phyloP scores from a whole-genome alignment of 2,113 vertebrate species.

The Corythoichthys haematopterus region DNA sequence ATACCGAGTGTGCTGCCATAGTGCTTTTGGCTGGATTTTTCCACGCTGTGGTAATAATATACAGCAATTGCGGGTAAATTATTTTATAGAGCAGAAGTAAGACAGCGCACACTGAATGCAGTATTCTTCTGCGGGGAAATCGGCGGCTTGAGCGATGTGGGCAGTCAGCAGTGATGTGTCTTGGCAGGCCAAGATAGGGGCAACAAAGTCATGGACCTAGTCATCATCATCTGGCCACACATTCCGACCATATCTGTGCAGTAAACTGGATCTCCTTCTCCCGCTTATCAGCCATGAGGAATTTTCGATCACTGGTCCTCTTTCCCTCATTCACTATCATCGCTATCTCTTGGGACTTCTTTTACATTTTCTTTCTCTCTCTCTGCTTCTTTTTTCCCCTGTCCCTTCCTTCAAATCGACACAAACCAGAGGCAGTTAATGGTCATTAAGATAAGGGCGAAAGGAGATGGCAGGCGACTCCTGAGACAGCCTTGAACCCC shows the following conservation, averaged over 20 bases:
- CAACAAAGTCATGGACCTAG: conserved; percentile 64
- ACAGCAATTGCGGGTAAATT: conserved; percentile 36
- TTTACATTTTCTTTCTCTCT: not conserved
- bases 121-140: conserved; percentile 43
- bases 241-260: conserved; percentile 79
- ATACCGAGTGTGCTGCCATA: conserved; percentile 25
- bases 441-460: conserved; percentile 67
- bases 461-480: conserved; percentile 59
- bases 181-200: conserved; percentile 70
- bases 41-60: conserved; percentile 27
- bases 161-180: conserved; percentile 61
- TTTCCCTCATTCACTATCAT: conserved; percentile 36
- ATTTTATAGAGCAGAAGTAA: conserved; percentile 38
- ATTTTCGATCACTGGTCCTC: conserved; percentile 69
- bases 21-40: conserved; percentile 25
- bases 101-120: conserved; percentile 15
- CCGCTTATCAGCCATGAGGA: conserved; percentile 76
- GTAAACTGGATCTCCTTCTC: conserved; percentile 78
- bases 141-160: conserved; percentile 38
- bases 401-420: conserved; percentile 58
- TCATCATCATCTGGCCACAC: conserved; percentile 72
- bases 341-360: conserved; percentile 42
- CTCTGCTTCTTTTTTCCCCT: conserved; percentile 47
- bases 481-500: conserved; percentile 54
- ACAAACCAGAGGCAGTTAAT: conserved; percentile 70